Evolutionary conservation across 2,888 invertebrate species (phyloP), one percentile per base, ranked within the genome.

Genomic region (Meliscaeva auricollis): DNA sequence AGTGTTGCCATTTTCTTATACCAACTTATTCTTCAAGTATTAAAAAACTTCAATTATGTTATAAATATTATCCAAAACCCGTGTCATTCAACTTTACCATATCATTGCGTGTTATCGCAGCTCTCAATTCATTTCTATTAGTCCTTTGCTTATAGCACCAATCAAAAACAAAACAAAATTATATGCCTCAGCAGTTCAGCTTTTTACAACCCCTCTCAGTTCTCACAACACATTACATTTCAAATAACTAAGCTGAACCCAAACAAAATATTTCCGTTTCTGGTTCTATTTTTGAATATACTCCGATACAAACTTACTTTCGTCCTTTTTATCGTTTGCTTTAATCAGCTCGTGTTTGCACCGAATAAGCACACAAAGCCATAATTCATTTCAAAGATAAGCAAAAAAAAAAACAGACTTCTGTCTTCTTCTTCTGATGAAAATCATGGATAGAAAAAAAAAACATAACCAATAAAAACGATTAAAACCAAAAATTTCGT

Each of bases 341-440:
- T 20, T 20, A 58, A 58, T 58, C 38, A 58, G 20, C 38, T 35
- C 38, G 58, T 58, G 58, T 58, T 38, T 58, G 35, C 20, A 38
- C 7, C 13, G 35, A 38, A 58, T 38, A 20, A 58, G 32, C 30
- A 9, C 11, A 17, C 30, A 30, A n/a, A 54, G 56, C 56, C 20
- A 35, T 20, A 58, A 58, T 6, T 58, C 20, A 58, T 58, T 58
- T n/a, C 1, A 20, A 35, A 35, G 56, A 58, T 58, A 38, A 58
- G 20, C n/a, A n/a, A 15, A 58, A 20, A 38, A 20, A 58, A 38
- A 20, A 30, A 9, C 13, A 35, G 35, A 56, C 35, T 38, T 38
- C 38, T 38, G 38, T 38, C 38, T 38, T 38, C 9, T 38, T 38
- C 26, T 38, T 38, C 38, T 35, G 56, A 17, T 56, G 17, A 17